Evolutionary conservation across 2,888 invertebrate genomes (phyloP).

Genomic region (Anarsia innoxiella): DNA sequence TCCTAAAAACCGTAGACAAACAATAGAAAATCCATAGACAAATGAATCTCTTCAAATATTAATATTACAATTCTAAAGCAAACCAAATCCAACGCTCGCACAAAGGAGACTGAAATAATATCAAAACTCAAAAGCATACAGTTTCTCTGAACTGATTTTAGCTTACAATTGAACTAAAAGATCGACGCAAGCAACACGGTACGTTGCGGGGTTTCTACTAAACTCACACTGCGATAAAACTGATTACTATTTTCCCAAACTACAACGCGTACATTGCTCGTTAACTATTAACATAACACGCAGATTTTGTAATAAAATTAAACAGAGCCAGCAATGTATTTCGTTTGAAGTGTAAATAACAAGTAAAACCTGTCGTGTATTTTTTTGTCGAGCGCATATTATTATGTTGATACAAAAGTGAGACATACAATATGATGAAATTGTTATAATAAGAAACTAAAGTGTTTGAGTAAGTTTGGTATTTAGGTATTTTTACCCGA

Average conservation of each 20-base stretch:
- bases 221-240: background rate
- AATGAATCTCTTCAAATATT: too few species aligned
- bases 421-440: conserved; percentile 4
- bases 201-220: conserved; percentile 2
- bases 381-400: background rate
- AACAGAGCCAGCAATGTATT: background rate
- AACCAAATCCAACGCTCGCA: too few species aligned
- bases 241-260: background rate
- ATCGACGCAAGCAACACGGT: background rate
- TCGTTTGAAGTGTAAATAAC: too few species aligned
- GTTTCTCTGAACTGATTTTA: background rate
- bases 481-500: too few species aligned
- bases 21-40: too few species aligned
- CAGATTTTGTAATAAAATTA: too few species aligned
- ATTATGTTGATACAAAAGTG: conserved; percentile 2
- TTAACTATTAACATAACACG: background rate
- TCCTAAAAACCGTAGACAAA: too few species aligned
- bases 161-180: background rate
- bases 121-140: too few species aligned
- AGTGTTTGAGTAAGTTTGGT: too few species aligned
- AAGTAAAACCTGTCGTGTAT: background rate
- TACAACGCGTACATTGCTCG: conserved; percentile 1
- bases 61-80: too few species aligned
- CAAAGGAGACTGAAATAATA: too few species aligned
- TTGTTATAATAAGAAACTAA: too few species aligned